phyloP scores from a whole-genome alignment of 2,113 vertebrate species.

The Sisor rabdophorus region DNA sequence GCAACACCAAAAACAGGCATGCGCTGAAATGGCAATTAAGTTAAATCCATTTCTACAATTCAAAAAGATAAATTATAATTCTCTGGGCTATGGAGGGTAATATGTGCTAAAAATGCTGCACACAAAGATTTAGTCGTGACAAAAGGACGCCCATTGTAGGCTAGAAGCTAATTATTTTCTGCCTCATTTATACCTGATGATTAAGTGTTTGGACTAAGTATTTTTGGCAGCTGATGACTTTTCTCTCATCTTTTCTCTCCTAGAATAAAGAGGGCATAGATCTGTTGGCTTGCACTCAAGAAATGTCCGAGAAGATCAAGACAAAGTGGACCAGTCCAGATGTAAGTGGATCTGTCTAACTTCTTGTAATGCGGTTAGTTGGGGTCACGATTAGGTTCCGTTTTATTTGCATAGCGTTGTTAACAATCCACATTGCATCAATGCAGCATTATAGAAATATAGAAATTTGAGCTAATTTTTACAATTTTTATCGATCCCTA shows the following conservation, averaged over 20 bases:
- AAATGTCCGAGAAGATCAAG: constrained; percentile 82
- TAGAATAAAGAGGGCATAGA: constrained; percentile 75
- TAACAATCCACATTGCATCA: too few relatives aligned
- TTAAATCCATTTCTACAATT: neutral
- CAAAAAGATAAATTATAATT: neutral
- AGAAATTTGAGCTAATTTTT: too few relatives aligned
- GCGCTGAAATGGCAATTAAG: neutral
- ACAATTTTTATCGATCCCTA: too few relatives aligned
- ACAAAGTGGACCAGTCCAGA: constrained; percentile 81
- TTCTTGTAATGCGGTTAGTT: neutral
- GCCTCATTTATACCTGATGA: neutral
- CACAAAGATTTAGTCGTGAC: neutral
- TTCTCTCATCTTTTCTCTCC: constrained; percentile 44
- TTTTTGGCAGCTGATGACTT: neutral
- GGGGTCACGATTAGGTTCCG: neutral
- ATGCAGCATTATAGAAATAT: too few relatives aligned
- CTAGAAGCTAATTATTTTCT: neutral
- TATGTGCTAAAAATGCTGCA: too few relatives aligned
- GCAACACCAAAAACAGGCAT: neutral
- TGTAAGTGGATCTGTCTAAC: constrained; percentile 63
- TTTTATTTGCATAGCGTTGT: neutral
- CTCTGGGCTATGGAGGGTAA: neutral
- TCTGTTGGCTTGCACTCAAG: constrained; percentile 75
- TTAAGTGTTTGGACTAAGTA: neutral
- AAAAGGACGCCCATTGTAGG: neutral